A percentile compares a stretch with the other conserved stretches of the same genome.
Evolutionary conservation across 2,113 vertebrate species (phyloP).

Genomic region (Ctenomys sociabilis): DNA sequence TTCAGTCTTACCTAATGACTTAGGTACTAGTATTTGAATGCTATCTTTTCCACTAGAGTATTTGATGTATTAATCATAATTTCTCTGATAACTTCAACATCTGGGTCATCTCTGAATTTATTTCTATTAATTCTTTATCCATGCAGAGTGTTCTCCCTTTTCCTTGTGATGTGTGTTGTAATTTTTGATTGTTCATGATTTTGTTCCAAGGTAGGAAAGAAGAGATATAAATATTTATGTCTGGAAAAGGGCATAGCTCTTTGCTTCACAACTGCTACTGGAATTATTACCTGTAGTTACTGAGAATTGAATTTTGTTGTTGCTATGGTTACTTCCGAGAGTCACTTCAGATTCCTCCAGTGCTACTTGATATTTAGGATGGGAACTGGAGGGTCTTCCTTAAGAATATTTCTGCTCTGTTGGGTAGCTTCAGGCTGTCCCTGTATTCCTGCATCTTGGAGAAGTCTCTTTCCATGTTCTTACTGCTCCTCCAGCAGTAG

Average conservation of each 20-base stretch:
- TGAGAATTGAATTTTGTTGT: conserved; percentile 4
- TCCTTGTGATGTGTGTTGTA: conserved; percentile 16
- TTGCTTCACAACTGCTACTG: conserved; percentile 7
- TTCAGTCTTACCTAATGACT: conserved; percentile 5
- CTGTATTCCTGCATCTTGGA: background rate
- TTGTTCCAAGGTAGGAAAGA: background rate
- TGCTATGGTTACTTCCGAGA: conserved; percentile 21
- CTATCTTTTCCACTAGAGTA: background rate
- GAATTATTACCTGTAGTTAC: conserved; percentile 18
- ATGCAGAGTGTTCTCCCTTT: background rate
- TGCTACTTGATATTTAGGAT: background rate
- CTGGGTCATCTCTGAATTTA: conserved; percentile 26
- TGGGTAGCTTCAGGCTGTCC: background rate
- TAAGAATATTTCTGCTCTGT: background rate
- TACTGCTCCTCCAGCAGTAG: background rate
- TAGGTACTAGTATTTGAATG: background rate
- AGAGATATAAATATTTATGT: conserved; percentile 45
- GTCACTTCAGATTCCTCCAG: conserved; percentile 32
- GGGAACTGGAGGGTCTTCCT: background rate
- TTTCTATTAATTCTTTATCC: background rate
- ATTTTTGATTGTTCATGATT: conserved; percentile 40
- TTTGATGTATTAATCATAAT: conserved; percentile 44
- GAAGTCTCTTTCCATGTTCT: background rate
- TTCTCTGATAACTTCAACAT: background rate
- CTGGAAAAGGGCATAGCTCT: conserved; percentile 18